Conservation (phyloP, 2,888 invertebrate genomes). For the Leucania comma region DNA sequence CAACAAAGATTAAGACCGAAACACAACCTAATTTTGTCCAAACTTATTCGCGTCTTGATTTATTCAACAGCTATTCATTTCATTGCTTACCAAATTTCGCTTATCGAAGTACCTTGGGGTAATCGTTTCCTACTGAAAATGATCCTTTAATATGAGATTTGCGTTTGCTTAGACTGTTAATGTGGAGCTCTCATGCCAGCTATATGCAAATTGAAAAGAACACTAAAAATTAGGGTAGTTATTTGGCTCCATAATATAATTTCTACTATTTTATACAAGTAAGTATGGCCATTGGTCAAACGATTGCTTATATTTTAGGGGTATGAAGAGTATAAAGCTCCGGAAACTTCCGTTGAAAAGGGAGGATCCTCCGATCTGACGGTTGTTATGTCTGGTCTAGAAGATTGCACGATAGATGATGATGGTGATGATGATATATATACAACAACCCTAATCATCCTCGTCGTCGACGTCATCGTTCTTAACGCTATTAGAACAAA, state of each 20-base stretch:
- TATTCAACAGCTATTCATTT: slow-evolving; percentile 66
- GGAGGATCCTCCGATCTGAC: no score
- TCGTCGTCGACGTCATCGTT: no score
- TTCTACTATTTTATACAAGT: background rate
- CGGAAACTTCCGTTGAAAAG: no score
- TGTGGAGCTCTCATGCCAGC: slow-evolving; percentile 79
- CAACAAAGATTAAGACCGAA: slow-evolving; percentile 58
- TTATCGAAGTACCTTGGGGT: slow-evolving; percentile 67
- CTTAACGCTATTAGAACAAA: no score
- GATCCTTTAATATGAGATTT: slow-evolving; percentile 83
- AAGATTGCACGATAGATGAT: no score
- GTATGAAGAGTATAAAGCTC: background rate
- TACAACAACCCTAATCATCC: no score
- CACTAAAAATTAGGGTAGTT: slow-evolving; percentile 42
- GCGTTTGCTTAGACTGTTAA: slow-evolving; percentile 79
- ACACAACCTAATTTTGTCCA: slow-evolving; percentile 56
- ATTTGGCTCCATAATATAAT: slow-evolving; percentile 1
- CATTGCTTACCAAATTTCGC: slow-evolving; percentile 63
- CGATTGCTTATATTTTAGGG: background rate
- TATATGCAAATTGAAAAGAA: slow-evolving; percentile 71
- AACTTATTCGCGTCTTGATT: slow-evolving; percentile 59
- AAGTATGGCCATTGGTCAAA: background rate
- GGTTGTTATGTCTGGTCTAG: no score
- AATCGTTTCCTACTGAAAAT: slow-evolving; percentile 78
- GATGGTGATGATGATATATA: no score